phyloP scores from a whole-genome alignment of 2,113 vertebrate genomes.

The Phalacrocorax pelagicus region DNA sequence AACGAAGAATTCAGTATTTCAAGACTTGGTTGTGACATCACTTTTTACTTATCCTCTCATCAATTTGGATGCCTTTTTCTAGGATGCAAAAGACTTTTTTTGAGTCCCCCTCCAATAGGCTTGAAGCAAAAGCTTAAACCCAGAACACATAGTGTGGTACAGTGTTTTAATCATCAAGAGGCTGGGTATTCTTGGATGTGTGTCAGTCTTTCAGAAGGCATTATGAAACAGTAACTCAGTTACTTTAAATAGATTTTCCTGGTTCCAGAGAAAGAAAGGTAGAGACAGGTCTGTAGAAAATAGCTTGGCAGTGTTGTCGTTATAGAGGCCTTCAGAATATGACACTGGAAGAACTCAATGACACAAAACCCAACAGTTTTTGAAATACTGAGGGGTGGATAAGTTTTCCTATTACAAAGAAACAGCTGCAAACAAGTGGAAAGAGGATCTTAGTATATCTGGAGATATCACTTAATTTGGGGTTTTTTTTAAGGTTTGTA shows the following conservation, averaged over 20 bases:
- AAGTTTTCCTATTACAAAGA: neutral
- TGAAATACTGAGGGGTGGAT: neutral
- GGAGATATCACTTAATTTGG: neutral
- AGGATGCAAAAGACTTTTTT: neutral
- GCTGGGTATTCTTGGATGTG: neutral
- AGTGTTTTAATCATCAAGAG: neutral
- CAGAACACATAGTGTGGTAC: neutral
- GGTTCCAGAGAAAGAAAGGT: neutral
- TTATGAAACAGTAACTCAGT: neutral
- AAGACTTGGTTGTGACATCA: neutral
- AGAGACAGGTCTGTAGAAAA: neutral
- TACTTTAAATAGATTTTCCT: neutral
- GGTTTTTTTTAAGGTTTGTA: neutral
- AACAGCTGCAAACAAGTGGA: neutral
- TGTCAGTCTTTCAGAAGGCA: neutral
- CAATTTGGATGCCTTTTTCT: neutral
- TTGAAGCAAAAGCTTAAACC: neutral
- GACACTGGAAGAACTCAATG: neutral
- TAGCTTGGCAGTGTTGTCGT: neutral
- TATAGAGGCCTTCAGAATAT: neutral
- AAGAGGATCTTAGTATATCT: neutral
- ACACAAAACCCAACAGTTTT: neutral
- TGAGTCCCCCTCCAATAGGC: fast-evolving
- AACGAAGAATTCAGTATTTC: neutral
- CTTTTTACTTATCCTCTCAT: neutral